Evolutionary conservation across 2,888 invertebrate species (phyloP).

Genomic region (Alitta virens): DNA sequence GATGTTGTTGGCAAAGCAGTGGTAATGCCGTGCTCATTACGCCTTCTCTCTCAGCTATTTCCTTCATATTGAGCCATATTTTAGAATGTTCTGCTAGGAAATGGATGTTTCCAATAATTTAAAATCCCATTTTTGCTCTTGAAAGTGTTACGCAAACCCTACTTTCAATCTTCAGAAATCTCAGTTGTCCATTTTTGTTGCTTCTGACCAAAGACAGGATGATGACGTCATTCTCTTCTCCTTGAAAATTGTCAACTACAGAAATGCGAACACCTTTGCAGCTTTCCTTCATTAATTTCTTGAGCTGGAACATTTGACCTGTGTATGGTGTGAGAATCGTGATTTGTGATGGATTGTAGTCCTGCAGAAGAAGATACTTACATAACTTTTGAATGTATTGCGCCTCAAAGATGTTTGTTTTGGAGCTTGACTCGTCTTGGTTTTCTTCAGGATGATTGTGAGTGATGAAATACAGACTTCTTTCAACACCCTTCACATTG

Average conservation of each 20-base stretch:
- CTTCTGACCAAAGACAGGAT: conserved; percentile 53
- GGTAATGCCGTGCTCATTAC: conserved; percentile 8
- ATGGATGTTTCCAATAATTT: conserved; percentile 49
- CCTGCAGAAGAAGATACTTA: conserved; percentile 47
- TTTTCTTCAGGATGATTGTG: conserved; percentile 39
- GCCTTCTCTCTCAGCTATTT: conserved; percentile 1
- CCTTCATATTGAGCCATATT: conserved; percentile 22
- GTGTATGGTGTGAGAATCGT: conserved; percentile 52
- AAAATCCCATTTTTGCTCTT: conserved; percentile 51
- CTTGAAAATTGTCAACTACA: conserved; percentile 51
- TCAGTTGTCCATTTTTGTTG: conserved; percentile 42
- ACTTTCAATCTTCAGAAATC: conserved; percentile 49
- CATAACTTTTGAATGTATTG: conserved; percentile 39
- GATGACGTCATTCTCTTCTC: conserved; percentile 55
- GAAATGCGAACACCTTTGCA: conserved; percentile 39
- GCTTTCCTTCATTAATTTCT: conserved; percentile 34
- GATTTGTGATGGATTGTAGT: conserved; percentile 41
- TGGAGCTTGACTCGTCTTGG: conserved; percentile 39
- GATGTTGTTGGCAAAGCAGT: conserved; percentile 42
- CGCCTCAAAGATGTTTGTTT: conserved; percentile 50
- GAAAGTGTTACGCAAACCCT: conserved; percentile 54
- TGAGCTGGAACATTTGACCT: conserved; percentile 44
- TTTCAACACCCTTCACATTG: conserved; percentile 38
- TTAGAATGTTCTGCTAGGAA: conserved; percentile 22
- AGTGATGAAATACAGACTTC: conserved; percentile 47